Conservation (phyloP, 2,888 invertebrate genomes). For the Agonum fuliginosum region DNA sequence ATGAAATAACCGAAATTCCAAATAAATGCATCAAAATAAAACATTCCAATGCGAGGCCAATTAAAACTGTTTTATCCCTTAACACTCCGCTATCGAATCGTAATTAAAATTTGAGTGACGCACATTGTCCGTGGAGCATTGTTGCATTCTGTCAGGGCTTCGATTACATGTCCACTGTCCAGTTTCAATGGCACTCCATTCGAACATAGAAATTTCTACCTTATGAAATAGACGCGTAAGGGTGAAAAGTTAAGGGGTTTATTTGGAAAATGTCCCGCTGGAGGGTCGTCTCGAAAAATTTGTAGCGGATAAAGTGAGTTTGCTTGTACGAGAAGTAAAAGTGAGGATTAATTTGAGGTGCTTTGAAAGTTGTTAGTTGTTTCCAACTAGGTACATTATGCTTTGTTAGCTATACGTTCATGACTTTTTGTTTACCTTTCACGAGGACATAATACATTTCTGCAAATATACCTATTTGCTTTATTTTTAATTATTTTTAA, state of each 20-base stretch:
- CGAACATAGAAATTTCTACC: background rate
- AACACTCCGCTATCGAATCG: conserved; percentile 24
- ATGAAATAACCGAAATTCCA: conserved; percentile 46
- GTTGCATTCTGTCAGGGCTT: conserved; percentile 26
- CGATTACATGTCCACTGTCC: conserved; percentile 6
- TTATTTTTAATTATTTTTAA: background rate
- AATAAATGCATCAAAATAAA: conserved; percentile 47
- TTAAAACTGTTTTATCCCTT: conserved; percentile 54
- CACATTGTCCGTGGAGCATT: conserved; percentile 22
- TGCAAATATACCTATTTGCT: background rate
- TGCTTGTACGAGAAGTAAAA: conserved; percentile 35
- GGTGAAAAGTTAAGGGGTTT: background rate
- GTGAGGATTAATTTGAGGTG: conserved; percentile 29
- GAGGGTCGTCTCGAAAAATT: conserved; percentile 31
- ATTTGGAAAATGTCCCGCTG: conserved; percentile 20
- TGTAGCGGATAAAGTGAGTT: conserved; percentile 40
- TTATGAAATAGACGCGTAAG: background rate
- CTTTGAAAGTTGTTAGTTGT: conserved; percentile 22
- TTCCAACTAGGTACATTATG: conserved; percentile 37
- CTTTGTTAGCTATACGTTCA: conserved; percentile 24
- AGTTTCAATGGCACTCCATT: background rate
- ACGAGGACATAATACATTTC: background rate
- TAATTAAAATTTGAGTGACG: conserved; percentile 51
- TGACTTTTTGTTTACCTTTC: conserved; percentile 27
- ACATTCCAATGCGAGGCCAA: conserved; percentile 37